Percentiles rank a stretch among this genome's conserved stretches.
Conservation (phyloP, 2,888 invertebrate genomes). For the Meiosimyza decipiens region DNA sequence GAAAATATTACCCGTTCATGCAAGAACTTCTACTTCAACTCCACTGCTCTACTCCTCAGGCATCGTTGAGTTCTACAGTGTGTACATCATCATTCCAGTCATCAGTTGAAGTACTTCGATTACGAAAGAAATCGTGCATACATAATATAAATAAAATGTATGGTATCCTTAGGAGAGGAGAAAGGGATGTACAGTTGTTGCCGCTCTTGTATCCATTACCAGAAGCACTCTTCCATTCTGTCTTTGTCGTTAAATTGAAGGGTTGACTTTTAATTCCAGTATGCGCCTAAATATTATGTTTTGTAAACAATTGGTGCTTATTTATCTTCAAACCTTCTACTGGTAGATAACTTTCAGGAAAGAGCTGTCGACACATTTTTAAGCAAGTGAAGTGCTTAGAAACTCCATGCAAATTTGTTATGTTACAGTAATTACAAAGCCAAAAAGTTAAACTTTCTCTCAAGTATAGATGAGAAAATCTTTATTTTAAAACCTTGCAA, state of each 20-base stretch:
- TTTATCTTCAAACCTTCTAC: slow-evolving; percentile 1
- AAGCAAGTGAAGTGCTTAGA: too few relatives aligned
- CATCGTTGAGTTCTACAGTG: background rate
- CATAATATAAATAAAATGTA: slow-evolving; percentile 28
- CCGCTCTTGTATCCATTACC: slow-evolving; percentile 17
- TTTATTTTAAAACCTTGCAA: too few relatives aligned
- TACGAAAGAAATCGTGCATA: slow-evolving; percentile 30
- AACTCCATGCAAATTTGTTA: too few relatives aligned
- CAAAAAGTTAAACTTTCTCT: too few relatives aligned
- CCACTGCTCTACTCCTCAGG: background rate
- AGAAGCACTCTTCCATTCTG: background rate
- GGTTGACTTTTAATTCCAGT: background rate
- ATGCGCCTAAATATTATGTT: slow-evolving; percentile 34
- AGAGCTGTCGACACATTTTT: background rate
- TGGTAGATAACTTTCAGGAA: background rate
- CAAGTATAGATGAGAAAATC: too few relatives aligned
- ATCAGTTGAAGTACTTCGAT: slow-evolving; percentile 29
- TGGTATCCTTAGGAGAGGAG: background rate
- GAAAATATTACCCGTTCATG: background rate
- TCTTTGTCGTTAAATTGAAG: background rate
- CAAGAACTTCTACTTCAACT: too few relatives aligned
- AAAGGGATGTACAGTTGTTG: background rate
- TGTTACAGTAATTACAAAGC: too few relatives aligned
- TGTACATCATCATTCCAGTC: slow-evolving; percentile 1
- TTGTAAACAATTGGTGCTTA: slow-evolving; percentile 38